Evolutionary conservation across 2,888 invertebrate genomes (phyloP), one percentile per base, ranked within the genome.

Genomic region (Caradrina clavipalpis): DNA sequence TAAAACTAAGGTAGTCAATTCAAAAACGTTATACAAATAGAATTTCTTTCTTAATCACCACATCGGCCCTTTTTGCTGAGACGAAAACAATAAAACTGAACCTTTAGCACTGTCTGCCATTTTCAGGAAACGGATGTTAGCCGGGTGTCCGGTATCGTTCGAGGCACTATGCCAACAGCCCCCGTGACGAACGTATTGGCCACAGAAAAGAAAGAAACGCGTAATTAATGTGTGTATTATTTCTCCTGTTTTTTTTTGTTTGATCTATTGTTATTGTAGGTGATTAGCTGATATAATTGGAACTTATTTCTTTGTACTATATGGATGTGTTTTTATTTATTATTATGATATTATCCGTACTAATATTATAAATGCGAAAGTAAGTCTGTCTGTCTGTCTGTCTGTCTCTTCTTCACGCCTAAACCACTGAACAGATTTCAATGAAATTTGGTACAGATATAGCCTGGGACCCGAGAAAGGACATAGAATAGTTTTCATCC

Each of bases 41-140:
- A 67, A 72, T 56, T 56, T 71, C 50, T 67, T 61, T 63, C 75
- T 70, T 80, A 77, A 82, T 84, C 78, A 81, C 80, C 70, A 49
- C 72, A 49, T 74, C 42, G 61, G 64, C 73, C 76, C 73, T 78
- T 83, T 86, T 84, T 83, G 81, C 80, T 69, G 79, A 83, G 80
- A 83, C 73, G 83, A 88, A 91, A 90, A 91, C 89, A 91, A 91
- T 91, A 89, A 91, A 89, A 89, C 77, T 82, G 82, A 88, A 84
- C 83, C 86, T 88, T 90, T 90, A 86, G 90, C 89, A 84, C 84
- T 88, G 90, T 82, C 89, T 85, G 88, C 89, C 84, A 87, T 89
- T 90, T 90, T 88, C 88, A 87, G 93, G 93, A 93, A 92, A 81
- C 93, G 94, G 94, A 94, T 91, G 93, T 92, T 91, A 91, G 90